Evolutionary conservation across 2,797 vertebrate species (phyloP), one percentile per base, ranked within the genome.

Genomic region (Xiphorhynchus erythropygius): DNA sequence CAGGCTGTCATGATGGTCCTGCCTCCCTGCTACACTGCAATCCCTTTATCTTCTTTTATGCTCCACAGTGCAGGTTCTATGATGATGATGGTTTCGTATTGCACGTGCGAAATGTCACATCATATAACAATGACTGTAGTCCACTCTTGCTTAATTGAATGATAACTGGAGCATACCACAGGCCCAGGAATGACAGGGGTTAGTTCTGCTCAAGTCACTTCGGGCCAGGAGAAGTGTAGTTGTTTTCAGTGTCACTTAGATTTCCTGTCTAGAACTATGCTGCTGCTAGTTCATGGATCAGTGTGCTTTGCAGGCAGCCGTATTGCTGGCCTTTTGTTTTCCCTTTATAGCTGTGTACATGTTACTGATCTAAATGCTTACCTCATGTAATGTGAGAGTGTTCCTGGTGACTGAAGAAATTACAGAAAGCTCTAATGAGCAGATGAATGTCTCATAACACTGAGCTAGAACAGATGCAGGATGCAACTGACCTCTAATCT

Each of bases 361-460:
- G 11, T 30, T 41, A 13, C 67, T 52, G 44, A 16, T 71, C 15
- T 74, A 37, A 55, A 56, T n/a, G 25, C 9, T 41, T 57, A 18
- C 10, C 4, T 84, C 6, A 9, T 44, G 56, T 60, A 24, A 19
- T 67, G 39, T 24, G 21, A 9, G 33, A 16, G 6, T n/a, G 68
- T 49, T 90, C 5, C 46, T 89, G 73, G 41, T 8, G 33, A 19
- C 24, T 57, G 41, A 33, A 63, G n/a, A 24, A 56, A n/a, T 18
- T 33, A 1, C 21, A 42, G 46, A 33, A 46, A 55, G 18, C 33
- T 93, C 6, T 49, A 9, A 19, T 19, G 64, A 59, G 37, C 0
- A 0, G 11, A 9, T 33, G 18, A 10, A 2, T 24, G 32, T 65
- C 1, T 17, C 32, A 2, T 16, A 39, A 6, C 28, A 10, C 14